These are phyloP conservation scores for Osmerus eperlanus DNA, from an alignment of 2,113 vertebrate genomes.

Conservation along the genomic window DNA sequence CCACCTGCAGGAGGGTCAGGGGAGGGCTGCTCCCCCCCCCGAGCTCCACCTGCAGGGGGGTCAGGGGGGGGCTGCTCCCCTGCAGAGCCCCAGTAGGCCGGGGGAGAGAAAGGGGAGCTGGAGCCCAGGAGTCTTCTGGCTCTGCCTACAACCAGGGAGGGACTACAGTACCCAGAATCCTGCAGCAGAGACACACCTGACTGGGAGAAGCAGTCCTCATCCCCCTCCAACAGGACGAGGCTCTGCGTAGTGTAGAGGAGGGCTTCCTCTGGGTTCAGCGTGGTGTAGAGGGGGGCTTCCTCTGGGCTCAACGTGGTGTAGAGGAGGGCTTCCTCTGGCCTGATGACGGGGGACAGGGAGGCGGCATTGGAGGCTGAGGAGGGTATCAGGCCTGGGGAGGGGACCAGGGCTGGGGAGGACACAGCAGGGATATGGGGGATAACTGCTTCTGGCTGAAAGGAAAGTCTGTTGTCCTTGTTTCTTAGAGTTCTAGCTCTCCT, in stretches of 20 bases:
- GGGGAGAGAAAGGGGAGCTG: slow-evolving; percentile 6
- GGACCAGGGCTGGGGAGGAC: too few relatives aligned
- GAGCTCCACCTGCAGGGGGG: neutral
- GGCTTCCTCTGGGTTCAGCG: neutral
- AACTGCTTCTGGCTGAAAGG: slow-evolving; percentile 16
- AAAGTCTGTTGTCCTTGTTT: slow-evolving; percentile 19
- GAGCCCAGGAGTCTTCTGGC: slow-evolving; percentile 35
- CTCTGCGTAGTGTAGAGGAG: slow-evolving; percentile 12
- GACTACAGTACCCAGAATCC: slow-evolving; percentile 35
- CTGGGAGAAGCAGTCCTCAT: slow-evolving; percentile 29
- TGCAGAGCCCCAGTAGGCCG: neutral
- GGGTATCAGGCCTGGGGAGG: neutral
- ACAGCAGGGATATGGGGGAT: neutral
- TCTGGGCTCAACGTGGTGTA: slow-evolving; percentile 1
- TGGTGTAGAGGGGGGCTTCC: slow-evolving; percentile 10
- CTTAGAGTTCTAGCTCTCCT: slow-evolving; percentile 49
- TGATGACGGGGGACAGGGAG: slow-evolving; percentile 22
- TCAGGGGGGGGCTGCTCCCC: neutral
- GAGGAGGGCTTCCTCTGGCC: slow-evolving; percentile 3
- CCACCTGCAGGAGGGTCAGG: neutral
- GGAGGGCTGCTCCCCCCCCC: neutral
- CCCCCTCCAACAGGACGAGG: slow-evolving; percentile 13
- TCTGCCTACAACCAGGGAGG: slow-evolving; percentile 20
- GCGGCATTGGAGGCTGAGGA: slow-evolving; percentile 20
- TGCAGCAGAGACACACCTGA: neutral